Conservation (phyloP, 2,113 vertebrate genomes). For the Solea solea region DNA sequence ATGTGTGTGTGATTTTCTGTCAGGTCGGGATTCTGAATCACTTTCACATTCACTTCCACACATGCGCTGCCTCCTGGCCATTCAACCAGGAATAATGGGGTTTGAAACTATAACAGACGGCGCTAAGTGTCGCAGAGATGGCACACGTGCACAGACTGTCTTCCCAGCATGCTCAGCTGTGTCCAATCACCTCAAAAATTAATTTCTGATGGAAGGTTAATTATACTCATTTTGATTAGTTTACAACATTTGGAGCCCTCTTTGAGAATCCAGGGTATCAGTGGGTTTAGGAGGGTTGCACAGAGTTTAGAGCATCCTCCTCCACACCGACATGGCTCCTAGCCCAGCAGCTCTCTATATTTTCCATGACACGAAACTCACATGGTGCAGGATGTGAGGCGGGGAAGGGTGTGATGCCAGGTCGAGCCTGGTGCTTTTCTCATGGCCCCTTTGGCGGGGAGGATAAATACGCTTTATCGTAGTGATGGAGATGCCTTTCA, state of each 20-base stretch:
- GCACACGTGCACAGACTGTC: constrained; percentile 37
- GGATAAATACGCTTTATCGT: constrained; percentile 32
- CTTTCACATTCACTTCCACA: neutral
- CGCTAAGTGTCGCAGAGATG: constrained; percentile 27
- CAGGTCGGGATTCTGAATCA: neutral
- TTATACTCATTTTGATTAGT: constrained; percentile 4
- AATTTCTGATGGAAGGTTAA: constrained; percentile 32
- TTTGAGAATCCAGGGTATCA: neutral
- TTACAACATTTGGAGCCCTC: neutral
- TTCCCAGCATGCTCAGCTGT: constrained; percentile 21
- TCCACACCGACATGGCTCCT: constrained; percentile 30
- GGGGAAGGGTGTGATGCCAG: constrained; percentile 8
- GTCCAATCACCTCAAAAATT: constrained; percentile 44
- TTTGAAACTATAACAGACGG: constrained; percentile 28
- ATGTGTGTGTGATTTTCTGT: neutral
- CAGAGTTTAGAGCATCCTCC: constrained; percentile 20
- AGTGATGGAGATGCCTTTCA: constrained; percentile 3
- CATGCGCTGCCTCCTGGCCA: constrained; percentile 1
- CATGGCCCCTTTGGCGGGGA: constrained; percentile 27
- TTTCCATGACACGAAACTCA: constrained; percentile 49
- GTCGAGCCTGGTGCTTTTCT: constrained; percentile 35
- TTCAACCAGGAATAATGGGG: constrained; percentile 19
- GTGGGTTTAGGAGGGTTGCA: neutral
- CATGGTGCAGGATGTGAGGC: neutral
- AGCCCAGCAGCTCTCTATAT: constrained; percentile 32